A percentile compares a stretch with the other conserved stretches of the same genome.
These are phyloP conservation scores for Heliconius congener DNA, from an alignment of 1,140 invertebrate genomes.

Conservation along the genomic window DNA sequence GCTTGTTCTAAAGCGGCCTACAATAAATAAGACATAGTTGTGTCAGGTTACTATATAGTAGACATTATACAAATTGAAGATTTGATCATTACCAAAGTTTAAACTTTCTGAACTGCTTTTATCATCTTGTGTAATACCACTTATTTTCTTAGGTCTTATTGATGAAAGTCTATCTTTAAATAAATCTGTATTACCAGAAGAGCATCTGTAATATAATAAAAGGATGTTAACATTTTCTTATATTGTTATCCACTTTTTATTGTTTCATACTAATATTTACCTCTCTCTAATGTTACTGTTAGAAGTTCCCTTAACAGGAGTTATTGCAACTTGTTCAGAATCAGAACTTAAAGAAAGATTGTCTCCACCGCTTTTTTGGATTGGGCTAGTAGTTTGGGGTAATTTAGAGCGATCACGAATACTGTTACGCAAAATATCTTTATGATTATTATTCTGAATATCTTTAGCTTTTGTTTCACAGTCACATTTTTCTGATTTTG, in stretches of 20 bases:
- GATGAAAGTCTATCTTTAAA: constrained; percentile 82
- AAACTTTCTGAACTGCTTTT: constrained; percentile 89
- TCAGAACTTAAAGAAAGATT: constrained; percentile 84
- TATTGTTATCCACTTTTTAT: constrained; percentile 11
- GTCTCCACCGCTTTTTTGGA: constrained; percentile 73
- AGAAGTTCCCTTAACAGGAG: constrained; percentile 56
- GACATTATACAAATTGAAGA: constrained; percentile 17
- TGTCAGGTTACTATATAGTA: constrained; percentile 28
- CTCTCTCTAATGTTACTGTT: constrained; percentile 83
- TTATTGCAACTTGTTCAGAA: constrained; percentile 83
- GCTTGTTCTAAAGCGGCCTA: constrained; percentile 73
- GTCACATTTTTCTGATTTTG: constrained; percentile 63
- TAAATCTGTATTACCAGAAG: constrained; percentile 83
- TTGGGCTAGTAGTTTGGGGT: constrained; percentile 57
- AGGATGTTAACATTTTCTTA: neutral
- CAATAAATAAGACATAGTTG: constrained; percentile 28
- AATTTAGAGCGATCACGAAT: constrained; percentile 53
- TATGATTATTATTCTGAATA: constrained; percentile 47
- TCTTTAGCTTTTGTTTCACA: constrained; percentile 46
- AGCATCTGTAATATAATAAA: constrained; percentile 74
- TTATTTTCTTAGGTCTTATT: constrained; percentile 75
- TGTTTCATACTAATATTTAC: constrained; percentile 57
- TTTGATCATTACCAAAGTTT: constrained; percentile 65
- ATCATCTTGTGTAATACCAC: constrained; percentile 83
- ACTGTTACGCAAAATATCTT: constrained; percentile 49